Base-by-base conservation (phyloP, 2,797 vertebrate genomes). In the Antrozous pallidus region DNA sequence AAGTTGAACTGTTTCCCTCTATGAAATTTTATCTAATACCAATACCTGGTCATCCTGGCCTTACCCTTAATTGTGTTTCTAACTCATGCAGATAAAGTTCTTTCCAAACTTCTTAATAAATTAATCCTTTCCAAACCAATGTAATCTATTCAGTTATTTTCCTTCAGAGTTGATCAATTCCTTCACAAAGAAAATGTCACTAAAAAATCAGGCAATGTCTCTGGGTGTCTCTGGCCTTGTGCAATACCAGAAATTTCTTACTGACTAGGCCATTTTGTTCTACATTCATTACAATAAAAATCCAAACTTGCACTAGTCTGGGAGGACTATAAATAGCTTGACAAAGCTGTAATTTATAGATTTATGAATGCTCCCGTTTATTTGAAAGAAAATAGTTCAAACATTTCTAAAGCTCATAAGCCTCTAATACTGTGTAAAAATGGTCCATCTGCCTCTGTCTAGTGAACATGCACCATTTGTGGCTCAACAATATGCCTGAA, bases 41-140 rank as follows among this genome's bases (percentile, higher is more conserved):
- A 91, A 85, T 70, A 88, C 74, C 31, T 81, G 70, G 45, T 93
- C 80, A 79, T 83, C 45, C 31, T 82, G 47, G 38, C 1, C 22
- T 95, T 92, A 24, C 22, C 67, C 75, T 94, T 78, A 40, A 31
- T 54, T 73, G 47, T 75, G 38, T 78, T 58, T 36, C 45, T 93
- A 94, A 86, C 26, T 71, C 49, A 90, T 47, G 10, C 51, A 65
- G 51, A 77, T 58, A 79, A 94, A 77, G 33, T 86, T 83, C 31
- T 51, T 90, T 94, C 65, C 20, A 63, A 82, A 42, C 8, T 94
- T 22, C 58, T 69, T 80, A 82, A 77, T 24, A 92, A 83, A 61
- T 75, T 45, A 86, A 86, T 84, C 56, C 20, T 69, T 94, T 88
- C 65, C 54, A 95, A 88, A 80, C 4, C 28, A 80, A 85, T 31